Evolutionary conservation across 1,140 invertebrate species (phyloP), one percentile per base, ranked within the genome.

Genomic region (Lepidurus packardi): DNA sequence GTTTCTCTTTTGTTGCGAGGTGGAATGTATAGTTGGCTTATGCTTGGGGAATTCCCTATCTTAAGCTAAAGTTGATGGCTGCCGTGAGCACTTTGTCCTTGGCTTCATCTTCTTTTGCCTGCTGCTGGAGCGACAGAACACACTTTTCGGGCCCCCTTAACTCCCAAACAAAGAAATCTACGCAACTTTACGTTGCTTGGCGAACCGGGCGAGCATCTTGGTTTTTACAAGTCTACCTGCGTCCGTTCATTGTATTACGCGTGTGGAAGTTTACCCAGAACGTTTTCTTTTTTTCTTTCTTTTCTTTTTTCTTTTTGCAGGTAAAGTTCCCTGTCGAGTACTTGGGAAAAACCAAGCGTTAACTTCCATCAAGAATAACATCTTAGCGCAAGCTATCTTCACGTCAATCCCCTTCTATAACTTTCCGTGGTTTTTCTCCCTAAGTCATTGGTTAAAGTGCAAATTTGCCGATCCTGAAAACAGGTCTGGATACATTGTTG

Each of bases 1-100:
- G 45, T 16, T 47, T 47, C 10, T 47, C 53, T 9, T 65, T 65
- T 65, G 53, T 13, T 65, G 7, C 13, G 53, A 65, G 13, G 16
- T 47, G 16, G 53, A n/a, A 1, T 65, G 21, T 21, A 13, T 65
- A 13, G 21, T 7, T 65, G 53, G 53, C 53, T 9, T 65, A 65
- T 65, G 53, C 53, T 65, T n/a, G 53, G 53, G 53, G 21, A 65
- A 65, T 65, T 65, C 53, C 53, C 0, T 16, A 65, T 65, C 53
- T 21, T 65, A 65, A 65, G 53, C 53, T 65, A 65, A 65, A n/a
- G 53, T 65, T 65, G 53, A 65, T 21, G 53, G 53, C 53, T 13
- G 53, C 53, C 53, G 53, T 65, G 53, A 65, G 53, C 53, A 65
- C 16, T 65, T 65, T 65, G 53, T 65, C 53, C 53, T 65, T 65